Evolutionary conservation across 2,888 invertebrate species (phyloP), one percentile per base, ranked within the genome.

Genomic region (Caenorhabditis drosophilae): DNA sequence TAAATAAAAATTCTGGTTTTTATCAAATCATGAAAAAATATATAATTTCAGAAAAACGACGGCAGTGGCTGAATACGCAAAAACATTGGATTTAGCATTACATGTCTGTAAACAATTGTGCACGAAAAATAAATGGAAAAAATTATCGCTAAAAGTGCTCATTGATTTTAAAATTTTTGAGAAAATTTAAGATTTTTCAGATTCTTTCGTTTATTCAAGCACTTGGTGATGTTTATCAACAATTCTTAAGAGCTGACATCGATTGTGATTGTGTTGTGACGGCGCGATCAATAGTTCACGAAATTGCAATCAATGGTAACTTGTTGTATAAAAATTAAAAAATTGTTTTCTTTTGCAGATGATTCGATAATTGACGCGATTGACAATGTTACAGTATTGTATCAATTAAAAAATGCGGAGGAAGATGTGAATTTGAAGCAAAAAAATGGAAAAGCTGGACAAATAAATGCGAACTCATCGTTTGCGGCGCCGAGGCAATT

Each of bases 51-150:
- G 73, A 50, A 53, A 58, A 42, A 71, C 63, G 16, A 53, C 67
- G 2, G 2, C 54, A 2, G 53, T 71, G 1, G 35, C 63, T 25
- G 42, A 44, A 2, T 75, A 66, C 49, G 67, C 63, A 0, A 56
- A 53, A 27, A 57, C 67, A 7, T 36, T 73, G 16, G 59, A 64
- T 40, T 57, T 70, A 20, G 62, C 58, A 0, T 51, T 73, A n/a
- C 69, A 71, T 36, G 38, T 71, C 18, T 73, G 73, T 47, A 50
- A 62, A 20, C 55, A 70, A 36, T 25, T 75, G 48, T 70, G 70
- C 51, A 58, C 71, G 1, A 69, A 71, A 40, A 64, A 63, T 12
- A 73, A 63, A 54, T 75, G 75, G 75, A 75, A 70, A 56, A 58
- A 56, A 26, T 48, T 71, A 36, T 67, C 70, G 9, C 38, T 63